These are phyloP conservation scores for Pterostichus niger DNA, from an alignment of 2,888 invertebrate genomes.

Conservation along the genomic window DNA sequence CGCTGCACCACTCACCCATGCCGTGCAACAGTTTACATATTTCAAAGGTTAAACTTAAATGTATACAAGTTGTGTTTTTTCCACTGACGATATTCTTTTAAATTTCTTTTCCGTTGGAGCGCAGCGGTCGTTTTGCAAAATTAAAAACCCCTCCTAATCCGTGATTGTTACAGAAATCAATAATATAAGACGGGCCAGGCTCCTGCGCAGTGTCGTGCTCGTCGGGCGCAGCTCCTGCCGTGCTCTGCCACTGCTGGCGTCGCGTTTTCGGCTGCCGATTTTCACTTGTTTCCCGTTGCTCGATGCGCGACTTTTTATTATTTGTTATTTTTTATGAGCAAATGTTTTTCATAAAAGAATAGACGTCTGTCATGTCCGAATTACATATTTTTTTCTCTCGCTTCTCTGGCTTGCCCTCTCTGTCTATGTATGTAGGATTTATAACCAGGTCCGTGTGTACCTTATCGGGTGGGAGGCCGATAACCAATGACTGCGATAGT, in stretches of 20 bases:
- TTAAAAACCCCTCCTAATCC: slow-evolving; percentile 61
- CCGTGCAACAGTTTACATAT: neutral
- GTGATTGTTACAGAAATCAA: slow-evolving; percentile 64
- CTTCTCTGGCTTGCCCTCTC: slow-evolving; percentile 43
- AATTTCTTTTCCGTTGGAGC: slow-evolving; percentile 31
- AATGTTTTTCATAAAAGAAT: slow-evolving; percentile 61
- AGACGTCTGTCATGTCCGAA: slow-evolving; percentile 63
- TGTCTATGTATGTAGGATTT: slow-evolving; percentile 56
- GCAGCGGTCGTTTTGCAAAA: slow-evolving; percentile 51
- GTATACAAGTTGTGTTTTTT: slow-evolving; percentile 29
- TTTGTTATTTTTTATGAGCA: slow-evolving; percentile 59
- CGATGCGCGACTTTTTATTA: slow-evolving; percentile 49
- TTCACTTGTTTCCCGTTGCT: slow-evolving; percentile 42
- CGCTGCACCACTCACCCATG: too few relatives aligned
- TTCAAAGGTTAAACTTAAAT: slow-evolving; percentile 15
- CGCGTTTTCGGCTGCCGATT: slow-evolving; percentile 46
- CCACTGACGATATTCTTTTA: slow-evolving; percentile 35
- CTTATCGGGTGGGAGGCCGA: slow-evolving; percentile 59
- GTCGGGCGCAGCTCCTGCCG: slow-evolving; percentile 42
- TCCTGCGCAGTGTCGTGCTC: slow-evolving; percentile 46
- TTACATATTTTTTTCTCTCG: slow-evolving; percentile 56
- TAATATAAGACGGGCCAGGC: slow-evolving; percentile 50
- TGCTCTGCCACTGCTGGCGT: slow-evolving; percentile 31
- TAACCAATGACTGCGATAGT: slow-evolving; percentile 55
- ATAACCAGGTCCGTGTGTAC: slow-evolving; percentile 58